Evolutionary conservation across 1,140 invertebrate species (phyloP).

Genomic region (Venturia canescens): DNA sequence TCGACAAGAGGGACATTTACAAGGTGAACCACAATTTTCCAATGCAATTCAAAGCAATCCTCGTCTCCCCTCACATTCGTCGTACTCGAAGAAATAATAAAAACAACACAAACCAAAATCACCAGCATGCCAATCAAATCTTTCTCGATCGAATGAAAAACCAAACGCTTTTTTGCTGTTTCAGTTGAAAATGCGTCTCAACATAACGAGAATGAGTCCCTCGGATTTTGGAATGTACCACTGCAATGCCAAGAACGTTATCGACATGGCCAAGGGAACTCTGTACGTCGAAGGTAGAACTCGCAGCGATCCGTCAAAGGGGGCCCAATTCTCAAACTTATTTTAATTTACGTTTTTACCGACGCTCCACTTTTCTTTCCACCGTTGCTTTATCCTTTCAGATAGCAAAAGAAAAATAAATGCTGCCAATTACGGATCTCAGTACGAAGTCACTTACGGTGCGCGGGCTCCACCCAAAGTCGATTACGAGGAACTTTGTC

Average conservation of each 20-base stretch:
- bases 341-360: slow-evolving; percentile 9
- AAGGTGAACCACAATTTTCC: slow-evolving; percentile 71
- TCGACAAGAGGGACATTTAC: slow-evolving; percentile 76
- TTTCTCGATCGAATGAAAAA: slow-evolving; percentile 34
- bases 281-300: slow-evolving; percentile 84
- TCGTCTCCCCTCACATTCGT: slow-evolving; percentile 16
- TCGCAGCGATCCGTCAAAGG: too few relatives aligned
- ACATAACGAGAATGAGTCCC: slow-evolving; percentile 81
- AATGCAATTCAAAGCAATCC: slow-evolving; percentile 38
- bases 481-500: slow-evolving; percentile 76
- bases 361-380: slow-evolving; percentile 1
- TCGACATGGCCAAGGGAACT: slow-evolving; percentile 86
- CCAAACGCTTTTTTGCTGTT: slow-evolving; percentile 52
- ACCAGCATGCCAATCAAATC: not conserved
- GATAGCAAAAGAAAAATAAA: slow-evolving; percentile 58
- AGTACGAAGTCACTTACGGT: slow-evolving; percentile 69
- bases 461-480: slow-evolving; percentile 72
- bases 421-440: slow-evolving; percentile 49
- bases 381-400: slow-evolving; percentile 37
- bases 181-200: slow-evolving; percentile 84
- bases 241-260: slow-evolving; percentile 90
- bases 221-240: slow-evolving; percentile 86
- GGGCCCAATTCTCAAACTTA: not conserved
- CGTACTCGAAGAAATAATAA: not conserved
- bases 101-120: not conserved